Evolutionary conservation across 2,113 vertebrate species (phyloP), one percentile per base, ranked within the genome.

Genomic region (Poicephalus gulielmi): DNA sequence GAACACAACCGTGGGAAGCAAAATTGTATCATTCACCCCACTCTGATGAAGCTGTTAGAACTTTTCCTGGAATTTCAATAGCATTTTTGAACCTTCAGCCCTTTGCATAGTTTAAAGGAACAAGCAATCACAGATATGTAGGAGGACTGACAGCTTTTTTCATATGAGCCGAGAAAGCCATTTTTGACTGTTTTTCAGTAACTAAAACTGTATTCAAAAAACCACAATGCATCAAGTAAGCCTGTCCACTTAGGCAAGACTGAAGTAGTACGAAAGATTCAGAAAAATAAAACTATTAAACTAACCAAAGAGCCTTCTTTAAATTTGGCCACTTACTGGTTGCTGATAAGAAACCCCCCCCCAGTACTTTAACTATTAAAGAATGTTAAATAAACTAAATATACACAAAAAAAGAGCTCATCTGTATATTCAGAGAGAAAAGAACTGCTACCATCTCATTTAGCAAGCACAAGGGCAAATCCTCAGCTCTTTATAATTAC

Each of bases 381-480:
- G 77, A 92, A 86, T 24, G 7, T 52, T 55, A 55, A 55, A 28
- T 28, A 70, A 47, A 57, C 43, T 83, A 94, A 81, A 67, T 9
- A 44, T 8, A 70, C 9, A 76, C 28, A 60, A 44, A 82, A 82
- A 75, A 10, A 1, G 5, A 67, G 55, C 64, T 91, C 43, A n/a
- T 50, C 25, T 43, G 85, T 17, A 2, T 55, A 81, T 80, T 73
- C 24, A 86, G 81, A 91, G 46, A 59, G 69, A 87, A 73, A 75
- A 33, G 53, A 92, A 39, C 57, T 91, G 77, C 86, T 84, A 69
- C 90, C 62, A 49, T 14, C 81, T 97, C 88, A 39, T 93, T 96
- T 66, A 92, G 91, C 78, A 92, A 91, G 78, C 46, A 85, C 83
- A 81, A 90, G 83, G 96, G 79, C 88, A 92, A 62, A 92, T 92